Conservation (phyloP, 2,797 vertebrate species). For the Benthosema pterotum region DNA sequence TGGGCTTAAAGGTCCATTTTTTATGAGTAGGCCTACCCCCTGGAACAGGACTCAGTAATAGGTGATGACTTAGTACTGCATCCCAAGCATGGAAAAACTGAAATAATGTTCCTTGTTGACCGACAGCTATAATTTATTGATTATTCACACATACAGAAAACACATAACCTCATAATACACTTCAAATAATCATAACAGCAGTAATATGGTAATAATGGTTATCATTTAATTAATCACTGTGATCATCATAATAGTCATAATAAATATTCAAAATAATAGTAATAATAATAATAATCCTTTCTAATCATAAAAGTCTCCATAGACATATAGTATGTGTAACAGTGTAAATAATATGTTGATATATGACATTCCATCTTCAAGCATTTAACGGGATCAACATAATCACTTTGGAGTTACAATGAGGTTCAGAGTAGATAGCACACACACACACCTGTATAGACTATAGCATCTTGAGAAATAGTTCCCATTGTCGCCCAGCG, state of each 20-base stretch:
- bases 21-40: too few species aligned
- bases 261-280: slow-evolving; percentile 34
- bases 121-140: slow-evolving; percentile 82
- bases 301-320: slow-evolving; percentile 53
- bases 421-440: slow-evolving; percentile 43
- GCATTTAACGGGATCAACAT: slow-evolving; percentile 48
- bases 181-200: slow-evolving; percentile 67
- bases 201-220: slow-evolving; percentile 64
- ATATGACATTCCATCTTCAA: slow-evolving; percentile 36
- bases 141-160: slow-evolving; percentile 90
- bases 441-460: slow-evolving; percentile 33
- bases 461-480: slow-evolving; percentile 67
- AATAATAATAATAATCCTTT: slow-evolving; percentile 62
- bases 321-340: slow-evolving; percentile 54
- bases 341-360: slow-evolving; percentile 41
- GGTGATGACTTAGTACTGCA: too few species aligned
- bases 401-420: slow-evolving; percentile 51
- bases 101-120: slow-evolving; percentile 45
- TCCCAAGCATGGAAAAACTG: not conserved
- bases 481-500: slow-evolving; percentile 81
- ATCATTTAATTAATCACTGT: slow-evolving; percentile 48
- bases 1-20: too few species aligned
- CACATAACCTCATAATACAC: slow-evolving; percentile 71
- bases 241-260: slow-evolving; percentile 56
- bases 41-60: too few species aligned